Evolutionary conservation across 37 sponge, comb jelly and placozoan genomes (phyloP).

Genomic region (Geodia barretti): DNA sequence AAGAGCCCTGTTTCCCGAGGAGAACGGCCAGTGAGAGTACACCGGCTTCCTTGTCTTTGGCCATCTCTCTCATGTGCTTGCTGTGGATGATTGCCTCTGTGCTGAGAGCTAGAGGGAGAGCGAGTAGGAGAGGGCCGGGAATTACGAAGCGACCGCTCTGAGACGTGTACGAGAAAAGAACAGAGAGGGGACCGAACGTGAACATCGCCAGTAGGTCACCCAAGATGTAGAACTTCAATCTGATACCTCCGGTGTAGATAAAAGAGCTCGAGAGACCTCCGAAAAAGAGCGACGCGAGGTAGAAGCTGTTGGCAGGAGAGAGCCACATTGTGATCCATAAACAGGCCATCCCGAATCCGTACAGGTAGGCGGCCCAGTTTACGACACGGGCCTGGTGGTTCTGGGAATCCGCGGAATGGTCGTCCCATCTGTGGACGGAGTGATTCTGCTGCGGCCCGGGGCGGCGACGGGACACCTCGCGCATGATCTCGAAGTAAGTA

Average conservation of each 20-base stretch:
- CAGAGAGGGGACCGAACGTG: constrained; percentile 84
- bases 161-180: constrained; percentile 71
- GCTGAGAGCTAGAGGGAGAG: constrained; percentile 75
- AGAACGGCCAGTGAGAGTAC: constrained; percentile 71
- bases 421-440: background rate
- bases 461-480: constrained; percentile 38
- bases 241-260: constrained; percentile 85
- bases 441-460: background rate
- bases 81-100: constrained; percentile 84
- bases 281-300: constrained; percentile 77
- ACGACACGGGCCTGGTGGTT: constrained; percentile 55
- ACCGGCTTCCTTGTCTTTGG: constrained; percentile 42
- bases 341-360: constrained; percentile 64
- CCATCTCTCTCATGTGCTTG: constrained; percentile 76
- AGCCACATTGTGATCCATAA: constrained; percentile 50
- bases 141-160: constrained; percentile 61
- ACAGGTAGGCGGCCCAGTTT: constrained; percentile 69
- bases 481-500: constrained; percentile 79
- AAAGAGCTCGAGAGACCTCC: constrained; percentile 90
- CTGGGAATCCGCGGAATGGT: background rate
- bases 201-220: constrained; percentile 82
- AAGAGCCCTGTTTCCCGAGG: constrained; percentile 70
- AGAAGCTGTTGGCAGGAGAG: constrained; percentile 60
- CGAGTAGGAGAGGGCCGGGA: constrained; percentile 59
- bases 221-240: constrained; percentile 82